Evolutionary conservation across 2,113 vertebrate genomes (phyloP).

Genomic region (Syngnathoides biaculeatus): DNA sequence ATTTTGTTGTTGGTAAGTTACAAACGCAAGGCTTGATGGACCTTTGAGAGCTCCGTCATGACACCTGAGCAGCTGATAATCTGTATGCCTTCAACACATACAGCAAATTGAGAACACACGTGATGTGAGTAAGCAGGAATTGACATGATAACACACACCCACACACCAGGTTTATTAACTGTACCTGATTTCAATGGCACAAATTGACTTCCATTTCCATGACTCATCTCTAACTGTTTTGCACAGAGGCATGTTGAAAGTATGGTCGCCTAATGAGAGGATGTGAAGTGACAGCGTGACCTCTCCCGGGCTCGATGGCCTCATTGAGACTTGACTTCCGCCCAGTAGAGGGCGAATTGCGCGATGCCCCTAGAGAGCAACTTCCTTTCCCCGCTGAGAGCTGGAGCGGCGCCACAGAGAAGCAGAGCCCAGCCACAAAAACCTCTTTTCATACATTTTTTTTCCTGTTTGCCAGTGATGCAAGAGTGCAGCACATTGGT

Average conservation of each 20-base stretch:
- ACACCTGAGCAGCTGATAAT: slow-evolving; percentile 44
- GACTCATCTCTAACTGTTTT: slow-evolving; percentile 21
- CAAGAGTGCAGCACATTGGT: neutral
- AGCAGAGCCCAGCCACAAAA: slow-evolving; percentile 54
- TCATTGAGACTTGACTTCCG: slow-evolving; percentile 68
- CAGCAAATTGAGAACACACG: slow-evolving; percentile 17
- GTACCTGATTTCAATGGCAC: slow-evolving; percentile 35
- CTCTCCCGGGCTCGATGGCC: slow-evolving; percentile 49
- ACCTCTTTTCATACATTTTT: slow-evolving; percentile 17
- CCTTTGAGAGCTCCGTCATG: slow-evolving; percentile 10
- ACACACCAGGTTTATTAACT: neutral
- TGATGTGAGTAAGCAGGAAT: slow-evolving; percentile 12
- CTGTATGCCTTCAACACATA: slow-evolving; percentile 50
- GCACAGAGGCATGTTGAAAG: slow-evolving; percentile 41
- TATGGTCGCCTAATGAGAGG: slow-evolving; percentile 64
- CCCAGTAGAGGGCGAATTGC: slow-evolving; percentile 73
- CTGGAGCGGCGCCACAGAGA: slow-evolving; percentile 64
- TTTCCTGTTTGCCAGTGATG: slow-evolving; percentile 1
- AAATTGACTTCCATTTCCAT: slow-evolving; percentile 17
- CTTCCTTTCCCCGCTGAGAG: slow-evolving; percentile 74
- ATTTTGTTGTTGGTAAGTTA: neutral
- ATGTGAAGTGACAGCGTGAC: slow-evolving; percentile 71
- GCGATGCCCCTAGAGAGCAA: slow-evolving; percentile 56
- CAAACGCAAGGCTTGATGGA: neutral
- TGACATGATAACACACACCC: slow-evolving; percentile 14